phyloP scores from a whole-genome alignment of 2,113 vertebrate genomes.

The Nerophis ophidion region DNA sequence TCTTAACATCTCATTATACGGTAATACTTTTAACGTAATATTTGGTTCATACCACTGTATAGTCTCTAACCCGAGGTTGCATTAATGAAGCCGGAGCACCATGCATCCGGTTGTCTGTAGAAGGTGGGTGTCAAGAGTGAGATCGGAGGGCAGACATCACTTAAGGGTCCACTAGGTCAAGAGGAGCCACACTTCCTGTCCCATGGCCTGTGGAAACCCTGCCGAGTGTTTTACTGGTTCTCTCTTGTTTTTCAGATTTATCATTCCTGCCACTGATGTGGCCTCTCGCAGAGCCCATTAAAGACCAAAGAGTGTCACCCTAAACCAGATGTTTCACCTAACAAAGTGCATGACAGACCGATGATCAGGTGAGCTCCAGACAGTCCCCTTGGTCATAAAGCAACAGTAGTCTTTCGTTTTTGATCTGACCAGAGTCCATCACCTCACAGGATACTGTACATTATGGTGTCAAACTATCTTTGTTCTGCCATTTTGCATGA shows the following conservation, averaged over 20 bases:
- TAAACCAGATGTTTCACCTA: conserved; percentile 66
- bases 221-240: conserved; percentile 59
- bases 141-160: conserved; percentile 41
- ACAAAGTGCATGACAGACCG: conserved; percentile 40
- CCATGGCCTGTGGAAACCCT: conserved; percentile 37
- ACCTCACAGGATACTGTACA: background rate
- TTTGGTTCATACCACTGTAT: no score
- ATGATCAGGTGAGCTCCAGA: conserved; percentile 25
- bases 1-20: no score
- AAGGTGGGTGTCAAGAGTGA: conserved; percentile 22
- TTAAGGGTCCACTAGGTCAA: conserved; percentile 59
- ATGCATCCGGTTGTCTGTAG: background rate
- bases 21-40: no score
- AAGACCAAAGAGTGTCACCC: conserved; percentile 68
- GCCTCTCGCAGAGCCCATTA: conserved; percentile 54
- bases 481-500: background rate
- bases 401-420: conserved; percentile 20
- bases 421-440: conserved; percentile 18
- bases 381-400: conserved; percentile 31
- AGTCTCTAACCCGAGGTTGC: no score
- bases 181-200: conserved; percentile 69
- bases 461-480: background rate
- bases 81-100: no score
- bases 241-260: conserved; percentile 62
- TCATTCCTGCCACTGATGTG: conserved; percentile 61